These are phyloP conservation scores for Acanthosepion pharaonis DNA, from an alignment of 2,888 invertebrate species.

Conservation along the genomic window DNA sequence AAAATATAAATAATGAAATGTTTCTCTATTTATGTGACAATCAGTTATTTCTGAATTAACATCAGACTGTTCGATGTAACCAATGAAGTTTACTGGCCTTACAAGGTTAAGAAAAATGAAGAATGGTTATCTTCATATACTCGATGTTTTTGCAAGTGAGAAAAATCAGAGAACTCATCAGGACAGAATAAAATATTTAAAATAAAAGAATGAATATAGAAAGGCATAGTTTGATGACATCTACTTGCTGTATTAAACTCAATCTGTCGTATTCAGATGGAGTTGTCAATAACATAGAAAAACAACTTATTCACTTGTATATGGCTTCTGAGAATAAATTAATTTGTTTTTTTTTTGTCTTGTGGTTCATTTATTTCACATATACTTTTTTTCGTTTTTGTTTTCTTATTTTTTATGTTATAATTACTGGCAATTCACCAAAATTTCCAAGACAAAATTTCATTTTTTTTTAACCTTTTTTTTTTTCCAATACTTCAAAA, in stretches of 20 bases:
- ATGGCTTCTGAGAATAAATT: neutral
- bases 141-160: neutral
- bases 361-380: neutral
- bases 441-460: neutral
- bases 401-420: neutral
- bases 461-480: neutral
- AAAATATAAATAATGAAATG: too few relatives aligned
- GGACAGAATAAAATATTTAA: neutral
- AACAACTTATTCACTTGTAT: neutral
- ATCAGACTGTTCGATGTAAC: too few relatives aligned
- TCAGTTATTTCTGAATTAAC: too few relatives aligned
- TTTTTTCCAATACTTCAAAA: neutral
- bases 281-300: neutral
- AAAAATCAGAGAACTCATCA: neutral
- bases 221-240: neutral
- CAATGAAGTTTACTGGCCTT: too few relatives aligned
- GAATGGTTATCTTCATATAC: too few relatives aligned
- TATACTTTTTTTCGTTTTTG: neutral
- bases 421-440: slow-evolving; percentile 1
- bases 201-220: neutral
- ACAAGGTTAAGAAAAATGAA: too few relatives aligned
- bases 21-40: too few relatives aligned
- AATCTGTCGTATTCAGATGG: neutral
- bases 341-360: neutral
- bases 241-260: neutral